Conservation (phyloP, 2,797 vertebrate genomes). For the Rhinella marina region DNA sequence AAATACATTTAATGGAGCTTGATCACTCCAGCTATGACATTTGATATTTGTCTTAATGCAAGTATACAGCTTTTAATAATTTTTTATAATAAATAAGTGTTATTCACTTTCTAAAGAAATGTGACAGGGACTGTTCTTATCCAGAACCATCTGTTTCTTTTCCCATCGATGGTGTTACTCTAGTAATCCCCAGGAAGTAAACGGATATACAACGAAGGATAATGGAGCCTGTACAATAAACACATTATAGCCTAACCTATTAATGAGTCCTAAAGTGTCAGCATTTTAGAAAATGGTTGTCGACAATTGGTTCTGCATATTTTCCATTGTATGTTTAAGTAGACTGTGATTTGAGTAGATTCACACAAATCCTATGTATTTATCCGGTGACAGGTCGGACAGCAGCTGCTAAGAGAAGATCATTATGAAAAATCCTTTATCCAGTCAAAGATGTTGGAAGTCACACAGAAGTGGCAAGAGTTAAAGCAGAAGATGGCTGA, state of each 20-base stretch:
- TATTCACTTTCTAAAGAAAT: not conserved
- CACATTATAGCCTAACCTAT: not conserved
- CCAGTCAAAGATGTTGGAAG: conserved; percentile 72
- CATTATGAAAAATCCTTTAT: conserved; percentile 74
- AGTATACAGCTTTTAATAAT: no score
- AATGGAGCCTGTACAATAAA: not conserved
- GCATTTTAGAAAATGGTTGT: not conserved
- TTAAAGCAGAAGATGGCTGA: conserved; percentile 83
- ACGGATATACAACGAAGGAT: not conserved
- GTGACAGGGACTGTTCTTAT: not conserved
- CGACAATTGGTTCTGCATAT: not conserved
- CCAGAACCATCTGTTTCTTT: not conserved
- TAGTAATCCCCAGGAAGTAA: not conserved
- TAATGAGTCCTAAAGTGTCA: not conserved
- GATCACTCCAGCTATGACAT: no score
- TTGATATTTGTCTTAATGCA: no score
- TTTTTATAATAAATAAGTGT: no score
- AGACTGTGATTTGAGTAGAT: not conserved
- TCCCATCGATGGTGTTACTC: not conserved
- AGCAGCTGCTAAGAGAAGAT: conserved; percentile 74
- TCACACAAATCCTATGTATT: not conserved
- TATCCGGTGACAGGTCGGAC: conserved; percentile 74
- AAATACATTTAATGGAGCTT: no score
- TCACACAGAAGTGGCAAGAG: conserved; percentile 79
- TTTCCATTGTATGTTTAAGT: not conserved